These are phyloP conservation scores for Sebastiscus albofasciatus DNA, from an alignment of 2,797 vertebrate species.

Conservation along the genomic window DNA sequence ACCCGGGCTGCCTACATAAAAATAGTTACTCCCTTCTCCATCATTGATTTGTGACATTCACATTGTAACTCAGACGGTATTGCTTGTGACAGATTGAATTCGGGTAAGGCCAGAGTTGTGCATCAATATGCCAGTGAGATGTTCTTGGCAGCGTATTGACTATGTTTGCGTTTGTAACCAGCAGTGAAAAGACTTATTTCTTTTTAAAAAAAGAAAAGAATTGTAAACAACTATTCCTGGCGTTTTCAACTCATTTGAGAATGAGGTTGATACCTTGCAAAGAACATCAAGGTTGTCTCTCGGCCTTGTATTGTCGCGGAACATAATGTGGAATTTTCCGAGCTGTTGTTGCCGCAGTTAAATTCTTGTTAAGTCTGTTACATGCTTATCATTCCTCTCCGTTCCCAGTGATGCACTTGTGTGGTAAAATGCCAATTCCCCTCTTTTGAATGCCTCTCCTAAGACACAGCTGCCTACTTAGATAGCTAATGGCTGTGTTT, in stretches of 20 bases:
- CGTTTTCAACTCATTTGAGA: constrained; percentile 20
- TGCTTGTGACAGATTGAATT: constrained; percentile 64
- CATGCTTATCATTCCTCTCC: constrained; percentile 14
- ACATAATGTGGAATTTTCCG: constrained; percentile 32
- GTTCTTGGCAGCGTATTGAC: constrained; percentile 24
- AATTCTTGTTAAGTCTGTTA: constrained; percentile 50
- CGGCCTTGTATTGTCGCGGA: constrained; percentile 27
- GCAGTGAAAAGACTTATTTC: background rate
- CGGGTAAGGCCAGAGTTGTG: constrained; percentile 54
- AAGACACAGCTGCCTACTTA: constrained; percentile 65
- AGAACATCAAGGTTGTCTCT: constrained; percentile 39
- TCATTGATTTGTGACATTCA: constrained; percentile 38
- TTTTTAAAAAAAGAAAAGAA: background rate
- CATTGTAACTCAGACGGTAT: constrained; percentile 51
- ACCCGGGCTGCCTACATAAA: background rate
- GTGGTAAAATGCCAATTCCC: constrained; percentile 51
- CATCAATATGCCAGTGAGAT: constrained; percentile 50
- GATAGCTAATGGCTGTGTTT: constrained; percentile 61
- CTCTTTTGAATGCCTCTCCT: constrained; percentile 43
- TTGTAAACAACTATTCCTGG: background rate
- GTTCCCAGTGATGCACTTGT: constrained; percentile 36
- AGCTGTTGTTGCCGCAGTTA: constrained; percentile 2
- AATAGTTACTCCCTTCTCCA: constrained; percentile 38
- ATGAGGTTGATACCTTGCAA: constrained; percentile 7
- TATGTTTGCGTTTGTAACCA: constrained; percentile 32